Evolutionary conservation across 2,113 vertebrate species (phyloP).

Genomic region (Accipiter virgatus): DNA sequence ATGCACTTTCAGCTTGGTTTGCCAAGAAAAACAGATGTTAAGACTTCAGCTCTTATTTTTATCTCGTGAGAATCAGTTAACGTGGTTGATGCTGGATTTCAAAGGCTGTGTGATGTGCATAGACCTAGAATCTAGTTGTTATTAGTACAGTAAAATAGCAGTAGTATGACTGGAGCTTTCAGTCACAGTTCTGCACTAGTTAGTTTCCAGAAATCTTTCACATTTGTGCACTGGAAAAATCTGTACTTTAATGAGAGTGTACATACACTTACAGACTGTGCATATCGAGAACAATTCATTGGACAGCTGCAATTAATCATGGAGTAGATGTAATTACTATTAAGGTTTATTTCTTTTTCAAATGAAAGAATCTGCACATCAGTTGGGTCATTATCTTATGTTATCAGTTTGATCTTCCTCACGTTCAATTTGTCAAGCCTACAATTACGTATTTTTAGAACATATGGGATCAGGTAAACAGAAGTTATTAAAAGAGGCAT

Average conservation of each 20-base stretch:
- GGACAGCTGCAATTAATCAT: constrained; percentile 14
- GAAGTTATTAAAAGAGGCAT: not conserved
- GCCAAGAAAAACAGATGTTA: constrained; percentile 25
- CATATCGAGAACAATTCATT: not conserved
- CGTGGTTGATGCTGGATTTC: not conserved
- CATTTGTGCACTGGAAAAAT: not conserved
- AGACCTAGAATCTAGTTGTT: not conserved
- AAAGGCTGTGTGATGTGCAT: not conserved
- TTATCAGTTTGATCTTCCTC: not conserved
- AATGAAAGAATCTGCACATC: not conserved
- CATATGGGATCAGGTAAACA: not conserved
- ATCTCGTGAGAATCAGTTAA: not conserved
- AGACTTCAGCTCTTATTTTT: not conserved
- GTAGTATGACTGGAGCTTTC: not conserved
- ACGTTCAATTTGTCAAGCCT: not conserved
- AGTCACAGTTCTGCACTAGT: not conserved
- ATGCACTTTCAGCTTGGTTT: not conserved
- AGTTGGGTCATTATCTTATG: not conserved
- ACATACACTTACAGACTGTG: not conserved
- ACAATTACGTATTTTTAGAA: not conserved
- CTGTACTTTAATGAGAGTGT: not conserved
- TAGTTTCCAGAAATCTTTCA: not conserved
- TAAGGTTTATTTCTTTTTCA: constrained; percentile 29
- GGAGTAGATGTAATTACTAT: not conserved
- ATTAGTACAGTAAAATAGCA: not conserved